phyloP scores from a whole-genome alignment of 2,888 invertebrate species.

The Noctua comes region DNA sequence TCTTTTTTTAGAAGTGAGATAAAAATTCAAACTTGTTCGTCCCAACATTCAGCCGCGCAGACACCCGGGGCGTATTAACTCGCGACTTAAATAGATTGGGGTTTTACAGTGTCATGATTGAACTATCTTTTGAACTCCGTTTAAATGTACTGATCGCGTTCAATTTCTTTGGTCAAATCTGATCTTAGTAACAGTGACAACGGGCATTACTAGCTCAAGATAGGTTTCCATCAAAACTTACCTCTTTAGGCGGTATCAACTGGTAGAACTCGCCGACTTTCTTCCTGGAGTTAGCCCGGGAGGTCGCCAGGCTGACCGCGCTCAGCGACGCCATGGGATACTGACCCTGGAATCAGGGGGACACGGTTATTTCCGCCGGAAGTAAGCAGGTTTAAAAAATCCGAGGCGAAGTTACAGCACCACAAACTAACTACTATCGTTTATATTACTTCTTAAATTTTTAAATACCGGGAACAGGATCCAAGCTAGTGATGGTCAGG shows the following conservation, averaged over 20 bases:
- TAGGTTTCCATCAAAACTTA: constrained; percentile 63
- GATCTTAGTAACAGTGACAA: background rate
- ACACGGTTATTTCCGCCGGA: background rate
- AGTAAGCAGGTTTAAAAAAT: too few species aligned
- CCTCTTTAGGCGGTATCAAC: constrained; percentile 78
- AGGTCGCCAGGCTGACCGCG: constrained; percentile 83
- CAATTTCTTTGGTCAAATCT: background rate
- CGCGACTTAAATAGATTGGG: too few species aligned
- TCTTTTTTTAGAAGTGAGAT: too few species aligned
- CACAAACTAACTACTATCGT: too few species aligned
- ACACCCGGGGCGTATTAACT: too few species aligned
- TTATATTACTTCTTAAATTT: too few species aligned
- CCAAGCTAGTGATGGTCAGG: too few species aligned
- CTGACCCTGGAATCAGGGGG: constrained; percentile 75
- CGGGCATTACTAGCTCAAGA: background rate
- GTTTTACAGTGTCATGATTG: background rate
- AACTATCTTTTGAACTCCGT: background rate
- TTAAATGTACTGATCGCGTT: background rate
- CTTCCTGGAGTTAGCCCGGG: constrained; percentile 73
- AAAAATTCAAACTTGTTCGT: too few species aligned
- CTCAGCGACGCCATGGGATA: constrained; percentile 81
- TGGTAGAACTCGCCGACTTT: constrained; percentile 84
- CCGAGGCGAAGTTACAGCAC: too few species aligned
- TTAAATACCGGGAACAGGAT: too few species aligned
- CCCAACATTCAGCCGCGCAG: too few species aligned